Evolutionary conservation across 1,140 invertebrate species (phyloP).

Genomic region (Bacillus rossius): DNA sequence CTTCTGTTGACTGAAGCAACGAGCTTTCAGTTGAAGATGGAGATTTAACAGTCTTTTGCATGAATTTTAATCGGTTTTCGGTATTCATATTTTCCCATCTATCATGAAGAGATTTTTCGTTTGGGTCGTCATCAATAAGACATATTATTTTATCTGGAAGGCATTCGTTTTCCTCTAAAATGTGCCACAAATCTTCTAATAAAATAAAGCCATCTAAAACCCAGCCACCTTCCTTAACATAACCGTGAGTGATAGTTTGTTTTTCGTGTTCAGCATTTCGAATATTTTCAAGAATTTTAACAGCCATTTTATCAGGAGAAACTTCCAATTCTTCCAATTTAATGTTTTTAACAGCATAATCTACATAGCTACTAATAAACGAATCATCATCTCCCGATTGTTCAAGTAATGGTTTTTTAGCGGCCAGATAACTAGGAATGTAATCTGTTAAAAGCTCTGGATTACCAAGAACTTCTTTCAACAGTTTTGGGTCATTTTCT

Average conservation of each 20-base stretch:
- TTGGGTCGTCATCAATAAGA: slow-evolving; percentile 43
- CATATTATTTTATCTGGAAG: slow-evolving; percentile 47
- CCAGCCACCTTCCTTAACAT: slow-evolving; percentile 44
- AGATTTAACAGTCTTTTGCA: slow-evolving; percentile 31
- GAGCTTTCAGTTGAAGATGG: too few species aligned
- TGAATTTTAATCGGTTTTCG: slow-evolving; percentile 39
- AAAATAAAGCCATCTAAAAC: slow-evolving; percentile 50
- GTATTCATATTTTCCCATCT: slow-evolving; percentile 36
- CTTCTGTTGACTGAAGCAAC: too few species aligned
- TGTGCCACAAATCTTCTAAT: slow-evolving; percentile 43
- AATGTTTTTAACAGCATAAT: slow-evolving; percentile 5
- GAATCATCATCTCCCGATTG: slow-evolving; percentile 18
- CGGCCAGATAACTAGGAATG: slow-evolving; percentile 10
- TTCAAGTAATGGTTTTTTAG: slow-evolving; percentile 13
- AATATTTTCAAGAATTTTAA: slow-evolving; percentile 39
- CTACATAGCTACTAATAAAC: slow-evolving; percentile 9
- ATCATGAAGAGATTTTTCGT: slow-evolving; percentile 37
- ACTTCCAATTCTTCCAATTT: slow-evolving; percentile 14
- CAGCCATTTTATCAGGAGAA: slow-evolving; percentile 36
- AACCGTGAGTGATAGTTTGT: slow-evolving; percentile 24
- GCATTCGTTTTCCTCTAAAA: slow-evolving; percentile 39
- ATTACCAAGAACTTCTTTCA: not conserved
- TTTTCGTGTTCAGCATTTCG: slow-evolving; percentile 35
- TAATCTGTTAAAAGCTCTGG: slow-evolving; percentile 10
- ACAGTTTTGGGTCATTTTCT: slow-evolving; percentile 34